phyloP scores from a whole-genome alignment of 2,113 vertebrate species.

The Takifugu flavidus region DNA sequence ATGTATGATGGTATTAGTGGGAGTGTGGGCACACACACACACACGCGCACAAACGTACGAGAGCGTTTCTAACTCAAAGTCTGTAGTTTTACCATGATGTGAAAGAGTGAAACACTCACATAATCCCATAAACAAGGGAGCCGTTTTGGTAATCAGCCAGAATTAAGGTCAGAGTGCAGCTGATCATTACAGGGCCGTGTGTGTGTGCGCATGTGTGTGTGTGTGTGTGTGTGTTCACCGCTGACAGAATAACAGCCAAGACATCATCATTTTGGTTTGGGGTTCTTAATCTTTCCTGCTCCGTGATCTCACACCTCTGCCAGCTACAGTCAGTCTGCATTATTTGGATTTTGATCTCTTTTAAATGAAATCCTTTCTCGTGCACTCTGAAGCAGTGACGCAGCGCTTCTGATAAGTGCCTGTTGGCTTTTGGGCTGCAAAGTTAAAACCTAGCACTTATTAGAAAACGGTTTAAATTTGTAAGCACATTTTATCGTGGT shows the following conservation, averaged over 20 bases:
- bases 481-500: background rate
- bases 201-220: background rate
- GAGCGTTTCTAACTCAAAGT: conserved; percentile 25
- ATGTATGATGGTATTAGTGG: background rate
- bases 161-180: conserved; percentile 43
- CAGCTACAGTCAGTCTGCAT: too few species aligned
- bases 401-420: background rate
- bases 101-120: conserved; percentile 43
- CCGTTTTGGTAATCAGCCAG: conserved; percentile 38
- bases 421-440: background rate
- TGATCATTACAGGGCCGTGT: conserved; percentile 16
- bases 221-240: background rate
- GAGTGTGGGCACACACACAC: too few species aligned
- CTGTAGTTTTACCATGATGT: conserved; percentile 23
- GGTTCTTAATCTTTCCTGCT: too few species aligned
- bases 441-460: too few species aligned
- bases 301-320: too few species aligned
- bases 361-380: too few species aligned
- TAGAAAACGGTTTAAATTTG: too few species aligned
- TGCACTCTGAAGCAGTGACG: background rate
- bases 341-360: too few species aligned
- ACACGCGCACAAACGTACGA: background rate
- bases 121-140: conserved; percentile 1
- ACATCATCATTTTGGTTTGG: too few species aligned
- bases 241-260: too few species aligned